Conservation (phyloP, 2,113 vertebrate species). For the Sialia sialis region DNA sequence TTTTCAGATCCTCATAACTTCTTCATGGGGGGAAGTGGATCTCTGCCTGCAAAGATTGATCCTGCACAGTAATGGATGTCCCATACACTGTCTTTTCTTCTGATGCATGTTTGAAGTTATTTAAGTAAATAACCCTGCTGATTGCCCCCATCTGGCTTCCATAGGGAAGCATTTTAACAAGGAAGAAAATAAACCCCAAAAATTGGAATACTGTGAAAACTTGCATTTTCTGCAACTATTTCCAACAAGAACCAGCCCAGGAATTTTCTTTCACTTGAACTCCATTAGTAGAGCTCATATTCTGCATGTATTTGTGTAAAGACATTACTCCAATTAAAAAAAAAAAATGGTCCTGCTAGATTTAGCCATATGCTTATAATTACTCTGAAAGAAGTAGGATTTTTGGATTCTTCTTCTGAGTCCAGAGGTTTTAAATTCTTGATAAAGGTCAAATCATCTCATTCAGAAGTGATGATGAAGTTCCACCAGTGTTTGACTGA, state of each 20-base stretch:
- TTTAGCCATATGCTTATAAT: neutral
- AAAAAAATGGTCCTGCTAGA: neutral
- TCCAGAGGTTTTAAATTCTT: slow-evolving; percentile 7
- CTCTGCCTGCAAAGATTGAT: neutral
- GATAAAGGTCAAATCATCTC: slow-evolving; percentile 32
- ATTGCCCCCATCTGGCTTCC: neutral
- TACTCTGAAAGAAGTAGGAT: neutral
- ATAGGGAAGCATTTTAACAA: neutral
- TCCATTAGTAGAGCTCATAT: neutral
- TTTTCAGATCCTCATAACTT: neutral
- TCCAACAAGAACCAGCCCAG: neutral
- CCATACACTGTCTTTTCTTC: neutral
- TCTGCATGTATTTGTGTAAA: neutral
- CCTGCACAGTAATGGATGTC: neutral
- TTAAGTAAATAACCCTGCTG: neutral
- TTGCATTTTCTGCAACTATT: neutral
- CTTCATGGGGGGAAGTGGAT: neutral
- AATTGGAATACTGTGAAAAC: neutral
- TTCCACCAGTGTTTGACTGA: neutral
- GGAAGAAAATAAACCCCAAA: neutral
- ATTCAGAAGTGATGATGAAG: neutral
- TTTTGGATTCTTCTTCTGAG: neutral
- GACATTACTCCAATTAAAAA: neutral
- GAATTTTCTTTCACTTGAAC: neutral
- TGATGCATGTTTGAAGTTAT: neutral